phyloP scores from a whole-genome alignment of 2,797 vertebrate genomes.

The Scyliorhinus canicula region DNA sequence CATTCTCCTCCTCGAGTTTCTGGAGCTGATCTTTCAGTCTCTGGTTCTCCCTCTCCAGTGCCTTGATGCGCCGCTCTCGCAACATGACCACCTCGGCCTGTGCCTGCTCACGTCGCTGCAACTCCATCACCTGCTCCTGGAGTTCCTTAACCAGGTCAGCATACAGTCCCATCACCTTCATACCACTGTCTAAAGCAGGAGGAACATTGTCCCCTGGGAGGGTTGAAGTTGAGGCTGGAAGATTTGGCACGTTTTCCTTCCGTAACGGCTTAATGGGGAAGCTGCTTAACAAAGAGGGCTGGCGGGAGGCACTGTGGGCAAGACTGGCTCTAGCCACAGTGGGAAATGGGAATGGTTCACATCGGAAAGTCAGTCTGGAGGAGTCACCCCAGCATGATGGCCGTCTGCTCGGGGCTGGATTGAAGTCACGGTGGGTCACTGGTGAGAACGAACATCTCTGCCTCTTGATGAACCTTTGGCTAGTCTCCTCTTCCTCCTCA shows the following conservation, averaged over 20 bases:
- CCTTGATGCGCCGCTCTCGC: slow-evolving; percentile 42
- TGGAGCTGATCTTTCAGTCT: slow-evolving; percentile 42
- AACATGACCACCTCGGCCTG: slow-evolving; percentile 38
- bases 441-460: slow-evolving; percentile 23
- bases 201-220: background rate
- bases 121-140: slow-evolving; percentile 43
- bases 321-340: background rate
- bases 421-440: background rate
- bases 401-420: background rate
- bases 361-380: too few relatives aligned
- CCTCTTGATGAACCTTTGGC: background rate
- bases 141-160: slow-evolving; percentile 44
- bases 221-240: background rate
- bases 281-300: background rate
- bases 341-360: background rate
- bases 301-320: background rate
- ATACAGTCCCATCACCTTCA: slow-evolving; percentile 42
- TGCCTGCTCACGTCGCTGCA: slow-evolving; percentile 39
- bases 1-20: slow-evolving; percentile 46
- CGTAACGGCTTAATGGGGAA: background rate
- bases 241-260: too few relatives aligned
- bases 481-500: background rate
- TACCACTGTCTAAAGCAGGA: background rate
- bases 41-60: slow-evolving; percentile 44
- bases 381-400: too few relatives aligned